phyloP scores from a whole-genome alignment of 2,797 vertebrate genomes.

The Dallia pectoralis region DNA sequence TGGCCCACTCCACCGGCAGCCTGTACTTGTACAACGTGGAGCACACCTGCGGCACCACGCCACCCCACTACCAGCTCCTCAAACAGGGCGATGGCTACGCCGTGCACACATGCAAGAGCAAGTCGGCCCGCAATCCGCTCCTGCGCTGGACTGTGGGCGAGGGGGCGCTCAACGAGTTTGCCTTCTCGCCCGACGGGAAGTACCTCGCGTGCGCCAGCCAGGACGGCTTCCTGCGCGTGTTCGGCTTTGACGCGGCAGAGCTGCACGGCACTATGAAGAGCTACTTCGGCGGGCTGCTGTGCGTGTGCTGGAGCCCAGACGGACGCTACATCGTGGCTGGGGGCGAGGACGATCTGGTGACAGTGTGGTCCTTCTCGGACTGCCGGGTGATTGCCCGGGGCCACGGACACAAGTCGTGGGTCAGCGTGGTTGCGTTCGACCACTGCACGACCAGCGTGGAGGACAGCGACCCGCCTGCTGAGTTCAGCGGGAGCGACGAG shows the following conservation, averaged over 20 bases:
- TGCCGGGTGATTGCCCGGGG: conserved; percentile 90
- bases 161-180: conserved; percentile 93
- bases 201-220: conserved; percentile 94
- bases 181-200: conserved; percentile 95
- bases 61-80: conserved; percentile 96
- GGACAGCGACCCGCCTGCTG: conserved; percentile 83
- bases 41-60: conserved; percentile 92
- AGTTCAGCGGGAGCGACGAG: conserved; percentile 95
- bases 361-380: conserved; percentile 93
- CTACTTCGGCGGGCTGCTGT: conserved; percentile 95
- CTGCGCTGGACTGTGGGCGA: conserved; percentile 96
- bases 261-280: conserved; percentile 97
- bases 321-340: conserved; percentile 96
- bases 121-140: conserved; percentile 91
- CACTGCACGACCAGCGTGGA: conserved; percentile 94
- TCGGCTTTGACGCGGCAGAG: conserved; percentile 91
- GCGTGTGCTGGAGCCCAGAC: conserved; percentile 96
- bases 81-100: conserved; percentile 95
- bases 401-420: conserved; percentile 95
- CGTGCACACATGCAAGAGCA: conserved; percentile 96
- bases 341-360: conserved; percentile 94
- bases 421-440: conserved; percentile 94
- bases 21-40: conserved; percentile 99
- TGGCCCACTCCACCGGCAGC: conserved; percentile 94
- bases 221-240: conserved; percentile 95